phyloP scores from a whole-genome alignment of 2,888 invertebrate genomes.

The Aspidiotus rigidus region DNA sequence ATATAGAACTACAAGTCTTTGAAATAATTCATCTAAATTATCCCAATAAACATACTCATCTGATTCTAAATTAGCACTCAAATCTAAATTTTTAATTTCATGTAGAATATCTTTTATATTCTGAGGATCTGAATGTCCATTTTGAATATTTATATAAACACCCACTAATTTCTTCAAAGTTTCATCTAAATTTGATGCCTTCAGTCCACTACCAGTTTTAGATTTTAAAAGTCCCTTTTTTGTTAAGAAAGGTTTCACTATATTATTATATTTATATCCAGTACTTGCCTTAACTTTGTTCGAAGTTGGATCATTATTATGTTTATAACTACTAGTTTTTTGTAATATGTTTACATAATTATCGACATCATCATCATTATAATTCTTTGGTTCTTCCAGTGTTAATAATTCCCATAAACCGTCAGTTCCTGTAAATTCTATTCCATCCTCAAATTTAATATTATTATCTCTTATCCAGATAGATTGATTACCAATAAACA shows the following conservation, averaged over 20 bases:
- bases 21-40: constrained; percentile 19
- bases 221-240: neutral
- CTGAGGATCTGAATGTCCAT: constrained; percentile 7
- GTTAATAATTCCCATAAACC: constrained; percentile 4
- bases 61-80: neutral
- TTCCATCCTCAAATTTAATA: constrained; percentile 14
- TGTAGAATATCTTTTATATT: constrained; percentile 6
- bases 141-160: constrained; percentile 18
- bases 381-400: constrained; percentile 2
- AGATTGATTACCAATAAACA: constrained; percentile 11
- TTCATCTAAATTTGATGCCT: neutral
- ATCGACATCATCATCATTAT: neutral
- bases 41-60: constrained; percentile 16
- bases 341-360: constrained; percentile 1
- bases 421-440: constrained; percentile 3
- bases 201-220: constrained; percentile 8
- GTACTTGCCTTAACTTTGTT: constrained; percentile 3
- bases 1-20: constrained; percentile 8
- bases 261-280: constrained; percentile 9
- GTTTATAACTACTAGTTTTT: constrained; percentile 14
- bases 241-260: constrained; percentile 3
- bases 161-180: constrained; percentile 13
- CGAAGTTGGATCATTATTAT: constrained; percentile 6
- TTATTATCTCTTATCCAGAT: constrained; percentile 14
- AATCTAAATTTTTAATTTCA: constrained; percentile 14